These are phyloP conservation scores for Goniozus legneri DNA, from an alignment of 1,140 invertebrate species.

Conservation along the genomic window DNA sequence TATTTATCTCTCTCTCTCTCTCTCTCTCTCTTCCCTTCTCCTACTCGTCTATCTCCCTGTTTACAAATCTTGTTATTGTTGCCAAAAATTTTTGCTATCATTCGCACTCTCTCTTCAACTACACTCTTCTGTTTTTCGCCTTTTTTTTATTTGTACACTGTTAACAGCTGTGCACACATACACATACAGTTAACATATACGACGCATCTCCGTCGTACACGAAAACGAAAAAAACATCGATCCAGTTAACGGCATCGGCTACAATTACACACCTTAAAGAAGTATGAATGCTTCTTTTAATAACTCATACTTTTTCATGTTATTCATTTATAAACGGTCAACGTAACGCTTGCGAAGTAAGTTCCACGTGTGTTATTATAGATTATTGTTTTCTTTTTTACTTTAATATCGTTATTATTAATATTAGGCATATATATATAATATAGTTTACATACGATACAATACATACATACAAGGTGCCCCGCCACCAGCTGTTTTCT, in stretches of 20 bases:
- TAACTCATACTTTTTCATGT: constrained; percentile 1
- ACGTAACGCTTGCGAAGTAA: constrained; percentile 27
- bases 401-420: constrained; percentile 33
- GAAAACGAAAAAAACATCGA: constrained; percentile 38
- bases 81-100: neutral
- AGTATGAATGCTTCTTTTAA: constrained; percentile 17
- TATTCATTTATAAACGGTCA: constrained; percentile 32
- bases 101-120: neutral
- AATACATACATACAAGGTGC: constrained; percentile 49
- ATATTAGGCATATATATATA: constrained; percentile 39
- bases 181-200: constrained; percentile 28
- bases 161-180: constrained; percentile 22
- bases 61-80: constrained; percentile 28
- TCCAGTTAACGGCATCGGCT: constrained; percentile 19
- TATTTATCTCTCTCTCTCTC: constrained; percentile 1
- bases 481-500: constrained; percentile 35
- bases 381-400: constrained; percentile 33
- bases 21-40: constrained; percentile 3
- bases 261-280: constrained; percentile 22
- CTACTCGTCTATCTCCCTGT: constrained; percentile 19
- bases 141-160: constrained; percentile 8
- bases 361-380: constrained; percentile 23
- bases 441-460: constrained; percentile 48
- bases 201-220: constrained; percentile 26
- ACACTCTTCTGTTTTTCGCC: constrained; percentile 18